Conservation (phyloP, 2,797 vertebrate genomes). For the Aselliscus stoliczkanus region DNA sequence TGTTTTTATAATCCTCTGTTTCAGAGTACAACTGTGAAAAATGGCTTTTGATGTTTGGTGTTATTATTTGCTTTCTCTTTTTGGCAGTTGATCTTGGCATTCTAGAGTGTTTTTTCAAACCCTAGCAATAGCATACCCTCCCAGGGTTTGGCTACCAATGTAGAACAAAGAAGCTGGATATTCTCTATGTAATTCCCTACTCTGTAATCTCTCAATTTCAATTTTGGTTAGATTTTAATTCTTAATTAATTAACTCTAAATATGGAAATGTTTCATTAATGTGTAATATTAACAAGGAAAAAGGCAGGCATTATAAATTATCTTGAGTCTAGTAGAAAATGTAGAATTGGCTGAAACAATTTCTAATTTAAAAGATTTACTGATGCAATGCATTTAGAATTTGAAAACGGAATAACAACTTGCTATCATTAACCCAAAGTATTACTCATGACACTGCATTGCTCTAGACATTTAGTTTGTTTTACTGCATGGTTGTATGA, state of each 20-base stretch:
- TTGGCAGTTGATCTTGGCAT: conserved; percentile 34
- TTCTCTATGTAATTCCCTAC: background rate
- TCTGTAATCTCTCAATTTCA: background rate
- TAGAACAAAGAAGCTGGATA: background rate
- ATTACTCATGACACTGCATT: background rate
- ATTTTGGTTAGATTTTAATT: background rate
- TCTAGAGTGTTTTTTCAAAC: background rate
- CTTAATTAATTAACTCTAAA: background rate
- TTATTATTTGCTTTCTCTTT: conserved; percentile 57
- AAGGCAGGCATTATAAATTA: background rate
- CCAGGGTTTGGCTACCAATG: background rate
- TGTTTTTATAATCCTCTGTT: conserved; percentile 41
- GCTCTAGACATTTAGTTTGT: background rate
- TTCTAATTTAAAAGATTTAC: background rate
- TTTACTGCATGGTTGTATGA: background rate
- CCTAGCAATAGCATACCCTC: background rate
- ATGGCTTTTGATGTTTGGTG: conserved; percentile 27
- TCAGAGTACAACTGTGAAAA: conserved; percentile 17
- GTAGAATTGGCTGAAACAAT: background rate
- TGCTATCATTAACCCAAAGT: background rate
- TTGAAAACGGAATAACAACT: background rate
- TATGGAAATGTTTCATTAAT: background rate
- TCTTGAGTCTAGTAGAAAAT: conserved; percentile 22
- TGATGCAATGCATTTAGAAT: background rate
- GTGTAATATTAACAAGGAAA: background rate